phyloP scores from a whole-genome alignment of 2,797 vertebrate species.

The Lateolabrax maculatus region DNA sequence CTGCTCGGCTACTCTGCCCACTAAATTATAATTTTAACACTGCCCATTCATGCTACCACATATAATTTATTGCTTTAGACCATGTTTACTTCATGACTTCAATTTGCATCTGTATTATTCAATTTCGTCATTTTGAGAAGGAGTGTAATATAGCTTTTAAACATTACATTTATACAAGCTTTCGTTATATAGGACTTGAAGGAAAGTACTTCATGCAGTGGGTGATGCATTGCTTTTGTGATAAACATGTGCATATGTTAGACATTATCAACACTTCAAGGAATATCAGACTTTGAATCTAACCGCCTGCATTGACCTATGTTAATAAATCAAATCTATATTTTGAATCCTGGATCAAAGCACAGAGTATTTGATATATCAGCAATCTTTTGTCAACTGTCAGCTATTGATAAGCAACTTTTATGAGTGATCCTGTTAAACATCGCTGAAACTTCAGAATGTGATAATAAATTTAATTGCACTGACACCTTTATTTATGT shows the following conservation, averaged over 20 bases:
- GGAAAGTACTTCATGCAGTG: neutral
- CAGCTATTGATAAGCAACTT: conserved; percentile 17
- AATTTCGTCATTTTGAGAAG: neutral
- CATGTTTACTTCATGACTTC: neutral
- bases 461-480: neutral
- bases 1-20: no score
- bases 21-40: neutral
- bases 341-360: conserved; percentile 6
- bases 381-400: neutral
- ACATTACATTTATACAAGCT: neutral
- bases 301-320: neutral
- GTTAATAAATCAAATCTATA: neutral
- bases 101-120: neutral
- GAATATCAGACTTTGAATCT: neutral
- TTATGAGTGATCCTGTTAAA: neutral
- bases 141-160: neutral
- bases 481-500: neutral
- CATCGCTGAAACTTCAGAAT: neutral
- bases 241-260: conserved; percentile 4
- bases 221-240: conserved; percentile 19
- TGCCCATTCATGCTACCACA: neutral
- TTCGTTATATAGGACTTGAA: neutral
- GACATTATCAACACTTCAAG: neutral
- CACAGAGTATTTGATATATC: neutral
- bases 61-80: neutral